Conservation (phyloP, 1,140 invertebrate species). For the Choristoneura fumiferana region DNA sequence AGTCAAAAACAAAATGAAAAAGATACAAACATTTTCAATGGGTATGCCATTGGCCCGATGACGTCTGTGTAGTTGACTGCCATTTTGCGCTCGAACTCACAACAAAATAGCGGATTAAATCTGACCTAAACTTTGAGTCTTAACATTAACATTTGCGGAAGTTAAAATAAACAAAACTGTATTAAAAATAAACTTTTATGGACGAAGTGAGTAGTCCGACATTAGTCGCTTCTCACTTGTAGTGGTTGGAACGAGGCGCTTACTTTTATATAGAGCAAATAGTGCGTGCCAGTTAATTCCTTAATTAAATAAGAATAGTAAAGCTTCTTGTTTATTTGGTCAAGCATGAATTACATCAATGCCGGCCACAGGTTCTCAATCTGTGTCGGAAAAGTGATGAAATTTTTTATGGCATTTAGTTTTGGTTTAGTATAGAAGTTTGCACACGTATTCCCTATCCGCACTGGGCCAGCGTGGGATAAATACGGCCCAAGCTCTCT, state of each 20-base stretch:
- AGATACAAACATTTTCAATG: slow-evolving; percentile 67
- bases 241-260: slow-evolving; percentile 20
- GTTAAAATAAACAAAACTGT: slow-evolving; percentile 30
- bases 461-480: too few relatives aligned
- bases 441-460: too few relatives aligned
- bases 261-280: slow-evolving; percentile 62
- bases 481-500: too few relatives aligned
- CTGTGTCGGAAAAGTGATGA: slow-evolving; percentile 29
- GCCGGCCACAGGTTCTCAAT: slow-evolving; percentile 52
- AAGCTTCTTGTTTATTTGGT: slow-evolving; percentile 67
- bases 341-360: slow-evolving; percentile 55
- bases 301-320: slow-evolving; percentile 75
- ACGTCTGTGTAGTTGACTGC: slow-evolving; percentile 56
- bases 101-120: slow-evolving; percentile 48
- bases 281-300: slow-evolving; percentile 72
- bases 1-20: slow-evolving; percentile 15
- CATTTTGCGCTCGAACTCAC: slow-evolving; percentile 52
- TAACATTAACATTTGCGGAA: slow-evolving; percentile 28
- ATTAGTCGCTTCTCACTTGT: slow-evolving; percentile 75
- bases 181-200: slow-evolving; percentile 25
- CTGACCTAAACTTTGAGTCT: slow-evolving; percentile 23
- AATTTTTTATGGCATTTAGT: too few relatives aligned
- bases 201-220: slow-evolving; percentile 77
- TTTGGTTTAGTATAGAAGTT: too few relatives aligned
- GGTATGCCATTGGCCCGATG: slow-evolving; percentile 60